Conservation (phyloP, 2,888 invertebrate species). For the Pterostichus madidus region DNA sequence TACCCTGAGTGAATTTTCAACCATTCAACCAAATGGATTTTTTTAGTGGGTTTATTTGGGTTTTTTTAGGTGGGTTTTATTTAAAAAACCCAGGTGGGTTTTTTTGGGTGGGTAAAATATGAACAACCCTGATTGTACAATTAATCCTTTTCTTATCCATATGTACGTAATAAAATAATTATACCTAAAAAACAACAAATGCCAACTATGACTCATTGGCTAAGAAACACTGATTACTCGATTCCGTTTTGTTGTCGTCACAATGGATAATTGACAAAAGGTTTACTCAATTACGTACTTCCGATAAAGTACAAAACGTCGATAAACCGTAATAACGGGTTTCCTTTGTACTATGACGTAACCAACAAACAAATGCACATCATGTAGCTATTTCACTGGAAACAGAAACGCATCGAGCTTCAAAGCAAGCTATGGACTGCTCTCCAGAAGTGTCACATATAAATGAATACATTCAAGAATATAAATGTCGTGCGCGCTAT, state of each 20-base stretch:
- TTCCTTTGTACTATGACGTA: background rate
- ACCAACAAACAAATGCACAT: conserved; percentile 9
- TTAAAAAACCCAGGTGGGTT: no score
- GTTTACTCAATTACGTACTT: conserved; percentile 42
- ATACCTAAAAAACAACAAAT: no score
- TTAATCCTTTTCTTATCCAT: no score
- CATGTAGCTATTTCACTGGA: conserved; percentile 23
- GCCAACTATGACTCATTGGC: conserved; percentile 12
- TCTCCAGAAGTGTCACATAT: conserved; percentile 16
- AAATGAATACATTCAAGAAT: conserved; percentile 36
- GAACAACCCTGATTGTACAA: no score
- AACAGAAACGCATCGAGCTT: background rate
- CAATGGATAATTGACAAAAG: conserved; percentile 33
- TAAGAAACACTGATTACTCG: conserved; percentile 39
- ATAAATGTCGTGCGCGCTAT: conserved; percentile 17
- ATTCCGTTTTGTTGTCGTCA: conserved; percentile 11
- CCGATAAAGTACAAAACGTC: conserved; percentile 46
- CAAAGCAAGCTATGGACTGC: background rate
- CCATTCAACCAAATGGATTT: no score
- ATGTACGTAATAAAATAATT: no score
- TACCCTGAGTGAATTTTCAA: no score
- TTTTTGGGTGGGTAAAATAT: no score
- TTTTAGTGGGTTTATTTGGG: no score
- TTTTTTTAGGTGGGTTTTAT: no score
- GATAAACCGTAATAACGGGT: conserved; percentile 48